Evolutionary conservation across 2,113 vertebrate genomes (phyloP), one percentile per base, ranked within the genome.

Genomic region (Gallinago jamesoni): DNA sequence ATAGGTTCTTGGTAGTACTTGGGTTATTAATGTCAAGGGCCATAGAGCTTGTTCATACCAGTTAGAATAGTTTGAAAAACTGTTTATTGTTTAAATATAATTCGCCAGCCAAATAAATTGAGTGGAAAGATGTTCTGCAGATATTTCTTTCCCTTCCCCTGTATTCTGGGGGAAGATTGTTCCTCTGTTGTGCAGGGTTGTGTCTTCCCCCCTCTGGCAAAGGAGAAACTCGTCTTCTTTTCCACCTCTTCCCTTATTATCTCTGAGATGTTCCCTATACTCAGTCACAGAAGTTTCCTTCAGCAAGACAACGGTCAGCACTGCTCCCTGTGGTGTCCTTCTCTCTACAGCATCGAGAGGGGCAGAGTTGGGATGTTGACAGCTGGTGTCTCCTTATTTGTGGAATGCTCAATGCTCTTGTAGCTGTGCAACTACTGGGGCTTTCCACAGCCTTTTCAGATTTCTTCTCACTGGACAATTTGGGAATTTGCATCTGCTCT

Each of bases 181-280:
- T 75, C 27, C 28, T 75, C 28, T 2, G 0, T 70, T 81, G 30
- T 7, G 7, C 19, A 72, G 48, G 15, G 5, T 64, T 1, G 0
- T 39, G 13, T 35, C 68, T 91, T 81, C 22, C 52, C 57, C 8
- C 12, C 52, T 68, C 18, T 56, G 31, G 53, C 33, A 45, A 60
- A 62, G 33, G 37, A 63, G 30, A 75, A 63, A 30, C 9, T 63
- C 75, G 22, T 33, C 25, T 63, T 70, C 31, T 89, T 79, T 92
- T 72, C 79, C 16, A 48, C 3, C 6, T 73, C 33, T n/a, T 88
- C 28, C 17, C 4, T 60, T 90, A 22, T 21, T 64, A 45, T 30
- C 8, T 55, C 43, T 80, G 60, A 82, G 21, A 22, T 84, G 43
- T 53, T 67, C 24, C 30, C 47, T 59, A 0, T 57, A 28, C 18